Percentiles rank a stretch among this genome's conserved stretches.
These are phyloP conservation scores for Octodon degus DNA, from an alignment of 2,113 vertebrate genomes.

Conservation along the genomic window DNA sequence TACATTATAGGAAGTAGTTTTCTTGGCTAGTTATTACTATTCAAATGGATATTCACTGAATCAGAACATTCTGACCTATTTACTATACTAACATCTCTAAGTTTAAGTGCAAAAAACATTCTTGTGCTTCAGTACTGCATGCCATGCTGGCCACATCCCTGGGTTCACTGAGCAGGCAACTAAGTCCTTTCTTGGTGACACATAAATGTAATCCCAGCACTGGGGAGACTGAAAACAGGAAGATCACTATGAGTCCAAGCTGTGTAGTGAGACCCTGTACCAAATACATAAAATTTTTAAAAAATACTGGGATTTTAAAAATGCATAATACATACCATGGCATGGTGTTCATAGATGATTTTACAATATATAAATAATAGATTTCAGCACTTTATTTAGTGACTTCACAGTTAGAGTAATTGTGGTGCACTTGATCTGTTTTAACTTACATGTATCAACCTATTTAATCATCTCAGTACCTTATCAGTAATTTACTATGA, in stretches of 20 bases:
- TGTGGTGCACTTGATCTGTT: not conserved
- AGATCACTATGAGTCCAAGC: no score
- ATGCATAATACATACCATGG: not conserved
- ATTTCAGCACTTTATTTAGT: not conserved
- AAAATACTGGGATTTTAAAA: not conserved
- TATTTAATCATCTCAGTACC: not conserved
- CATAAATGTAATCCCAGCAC: no score
- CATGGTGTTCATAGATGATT: not conserved
- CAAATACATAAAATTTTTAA: no score
- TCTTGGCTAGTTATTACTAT: not conserved
- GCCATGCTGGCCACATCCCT: no score
- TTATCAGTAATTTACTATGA: not conserved
- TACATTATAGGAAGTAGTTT: not conserved
- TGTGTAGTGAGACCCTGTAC: no score
- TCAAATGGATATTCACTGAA: not conserved
- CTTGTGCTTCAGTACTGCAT: no score
- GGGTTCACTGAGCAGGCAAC: no score
- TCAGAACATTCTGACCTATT: not conserved
- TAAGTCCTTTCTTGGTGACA: no score
- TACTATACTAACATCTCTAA: not conserved
- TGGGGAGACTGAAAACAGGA: no score
- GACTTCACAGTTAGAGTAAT: not conserved
- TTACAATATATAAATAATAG: not conserved
- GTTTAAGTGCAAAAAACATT: not conserved
- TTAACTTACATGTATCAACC: not conserved